phyloP scores from a whole-genome alignment of 2,113 vertebrate genomes.

The Anthoscopus minutus region DNA sequence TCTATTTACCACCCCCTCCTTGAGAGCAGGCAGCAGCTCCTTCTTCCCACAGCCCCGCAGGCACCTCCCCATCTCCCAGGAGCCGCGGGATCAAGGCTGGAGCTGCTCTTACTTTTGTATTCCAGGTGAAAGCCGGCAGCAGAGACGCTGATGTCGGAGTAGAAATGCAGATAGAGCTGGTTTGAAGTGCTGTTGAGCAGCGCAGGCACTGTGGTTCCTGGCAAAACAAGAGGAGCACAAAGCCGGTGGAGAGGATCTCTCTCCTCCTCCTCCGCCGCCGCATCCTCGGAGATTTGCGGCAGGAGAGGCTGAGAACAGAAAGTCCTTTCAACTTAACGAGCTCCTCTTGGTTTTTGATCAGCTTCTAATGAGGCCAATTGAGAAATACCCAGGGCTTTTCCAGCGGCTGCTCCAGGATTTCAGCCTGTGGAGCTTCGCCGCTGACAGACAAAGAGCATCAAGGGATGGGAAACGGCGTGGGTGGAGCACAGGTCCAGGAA shows the following conservation, averaged over 20 bases:
- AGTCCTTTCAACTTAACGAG: slow-evolving; percentile 8
- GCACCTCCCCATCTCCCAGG: not conserved
- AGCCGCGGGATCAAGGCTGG: not conserved
- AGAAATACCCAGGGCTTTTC: not conserved
- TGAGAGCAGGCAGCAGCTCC: not conserved
- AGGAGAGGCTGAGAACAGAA: slow-evolving; percentile 5
- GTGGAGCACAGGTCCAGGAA: not conserved
- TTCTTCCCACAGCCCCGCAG: not conserved
- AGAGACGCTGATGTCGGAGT: slow-evolving; percentile 97
- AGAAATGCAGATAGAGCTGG: slow-evolving; percentile 97
- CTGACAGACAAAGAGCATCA: not conserved
- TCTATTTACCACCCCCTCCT: not conserved
- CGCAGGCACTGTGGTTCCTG: slow-evolving; percentile 93
- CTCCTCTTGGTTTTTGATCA: slow-evolving; percentile 7
- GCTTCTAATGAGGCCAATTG: slow-evolving; percentile 15
- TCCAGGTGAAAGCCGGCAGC: slow-evolving; percentile 96
- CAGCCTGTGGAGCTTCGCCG: not conserved
- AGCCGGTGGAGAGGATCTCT: not conserved
- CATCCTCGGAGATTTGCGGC: not conserved
- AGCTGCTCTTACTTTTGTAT: slow-evolving; percentile 89
- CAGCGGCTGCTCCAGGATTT: not conserved
- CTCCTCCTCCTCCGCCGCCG: not conserved
- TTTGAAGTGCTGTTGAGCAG: slow-evolving; percentile 98
- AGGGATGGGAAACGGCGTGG: not conserved
- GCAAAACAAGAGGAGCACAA: not conserved